phyloP scores from a whole-genome alignment of 2,888 invertebrate genomes.

The Tipula unca region DNA sequence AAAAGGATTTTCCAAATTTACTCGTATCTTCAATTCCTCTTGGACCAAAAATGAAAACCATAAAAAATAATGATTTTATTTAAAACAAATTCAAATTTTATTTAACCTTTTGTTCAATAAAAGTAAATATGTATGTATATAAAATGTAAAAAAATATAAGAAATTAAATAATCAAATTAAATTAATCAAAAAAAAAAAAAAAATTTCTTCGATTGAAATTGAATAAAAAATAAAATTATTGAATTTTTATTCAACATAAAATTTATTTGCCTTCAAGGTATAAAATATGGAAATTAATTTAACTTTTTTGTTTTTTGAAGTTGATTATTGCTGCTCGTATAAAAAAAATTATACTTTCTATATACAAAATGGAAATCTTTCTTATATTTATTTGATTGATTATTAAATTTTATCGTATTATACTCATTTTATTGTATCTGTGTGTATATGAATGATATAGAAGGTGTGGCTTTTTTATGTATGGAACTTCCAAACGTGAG shows the following conservation, averaged over 20 bases:
- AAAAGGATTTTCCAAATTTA: not conserved
- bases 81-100: not conserved
- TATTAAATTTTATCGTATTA: not conserved
- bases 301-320: not conserved
- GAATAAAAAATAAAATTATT: not conserved
- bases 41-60: not conserved
- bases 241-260: not conserved
- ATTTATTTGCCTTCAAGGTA: not conserved
- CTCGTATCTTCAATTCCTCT: not conserved
- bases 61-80: not conserved
- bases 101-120: not conserved
- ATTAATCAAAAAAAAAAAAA: not conserved
- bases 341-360: not conserved
- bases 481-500: not conserved
- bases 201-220: not conserved
- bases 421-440: not conserved
- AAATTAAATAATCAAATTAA: conserved; percentile 14
- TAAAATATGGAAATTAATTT: not conserved
- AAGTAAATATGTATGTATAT: too few species aligned
- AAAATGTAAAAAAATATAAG: not conserved
- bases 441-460: not conserved
- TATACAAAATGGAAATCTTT: not conserved
- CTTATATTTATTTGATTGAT: not conserved
- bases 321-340: not conserved
- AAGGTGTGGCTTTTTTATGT: not conserved